Conservation (phyloP, 1,140 invertebrate genomes). For the Eurosta solidaginis region DNA sequence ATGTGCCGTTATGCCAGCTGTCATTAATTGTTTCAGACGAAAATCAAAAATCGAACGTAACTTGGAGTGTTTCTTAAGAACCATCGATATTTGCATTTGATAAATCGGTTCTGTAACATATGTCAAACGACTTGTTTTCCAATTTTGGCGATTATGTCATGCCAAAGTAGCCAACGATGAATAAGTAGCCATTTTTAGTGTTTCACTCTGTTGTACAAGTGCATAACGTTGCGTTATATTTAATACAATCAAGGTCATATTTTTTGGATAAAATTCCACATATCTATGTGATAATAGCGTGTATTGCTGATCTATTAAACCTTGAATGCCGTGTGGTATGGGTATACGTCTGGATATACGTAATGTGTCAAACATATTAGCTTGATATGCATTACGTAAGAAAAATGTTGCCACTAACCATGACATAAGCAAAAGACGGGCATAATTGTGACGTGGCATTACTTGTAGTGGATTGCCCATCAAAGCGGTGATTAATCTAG, state of each 20-base stretch:
- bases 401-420: constrained; percentile 33
- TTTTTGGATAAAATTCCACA: constrained; percentile 10
- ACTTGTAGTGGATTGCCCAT: constrained; percentile 34
- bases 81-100: constrained; percentile 22
- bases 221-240: not conserved
- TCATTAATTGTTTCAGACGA: not conserved
- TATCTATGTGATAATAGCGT: not conserved
- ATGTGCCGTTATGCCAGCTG: constrained; percentile 29
- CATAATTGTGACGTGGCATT: constrained; percentile 30
- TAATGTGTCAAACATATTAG: constrained; percentile 33
- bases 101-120: constrained; percentile 29
- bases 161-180: constrained; percentile 17
- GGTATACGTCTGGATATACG: not conserved
- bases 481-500: constrained; percentile 18
- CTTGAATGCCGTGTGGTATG: not conserved
- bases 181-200: not conserved
- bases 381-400: constrained; percentile 37
- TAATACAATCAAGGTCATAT: constrained; percentile 2
- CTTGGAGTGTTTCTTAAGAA: constrained; percentile 31
- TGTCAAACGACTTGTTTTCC: constrained; percentile 5
- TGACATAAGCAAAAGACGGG: constrained; percentile 30
- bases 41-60: not conserved
- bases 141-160: constrained; percentile 23
- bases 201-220: not conserved
- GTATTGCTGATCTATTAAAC: constrained; percentile 4